These are phyloP conservation scores for Ailuropoda melanoleuca DNA, from an alignment of 2,113 vertebrate genomes.

Conservation along the genomic window DNA sequence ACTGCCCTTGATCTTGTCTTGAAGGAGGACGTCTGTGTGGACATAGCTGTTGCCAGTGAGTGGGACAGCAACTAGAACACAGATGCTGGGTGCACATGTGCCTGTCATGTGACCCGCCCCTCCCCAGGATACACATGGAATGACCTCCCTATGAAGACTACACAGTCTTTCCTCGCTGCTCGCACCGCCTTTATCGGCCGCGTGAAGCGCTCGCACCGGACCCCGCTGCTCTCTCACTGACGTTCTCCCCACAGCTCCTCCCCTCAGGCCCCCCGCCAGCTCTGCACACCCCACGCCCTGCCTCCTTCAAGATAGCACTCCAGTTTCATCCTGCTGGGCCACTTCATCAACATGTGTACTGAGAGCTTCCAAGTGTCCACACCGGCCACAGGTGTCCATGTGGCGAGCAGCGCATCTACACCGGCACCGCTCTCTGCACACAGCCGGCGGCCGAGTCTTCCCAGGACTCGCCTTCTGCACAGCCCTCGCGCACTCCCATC, in stretches of 20 bases:
- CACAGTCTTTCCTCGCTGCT: fast-evolving
- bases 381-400: too few relatives aligned
- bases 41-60: fast-evolving
- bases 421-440: background rate
- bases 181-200: fast-evolving
- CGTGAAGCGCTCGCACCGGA: fast-evolving
- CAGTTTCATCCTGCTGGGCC: fast-evolving
- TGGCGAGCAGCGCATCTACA: background rate
- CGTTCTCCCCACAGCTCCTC: fast-evolving
- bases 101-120: fast-evolving
- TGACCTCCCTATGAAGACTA: fast-evolving
- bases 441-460: too few relatives aligned
- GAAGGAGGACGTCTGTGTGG: background rate
- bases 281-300: fast-evolving
- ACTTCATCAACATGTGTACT: fast-evolving
- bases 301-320: background rate
- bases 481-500: background rate
- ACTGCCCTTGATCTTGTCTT: fast-evolving
- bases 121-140: fast-evolving
- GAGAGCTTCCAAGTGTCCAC: fast-evolving
- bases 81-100: fast-evolving
- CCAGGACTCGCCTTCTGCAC: background rate
- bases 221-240: fast-evolving
- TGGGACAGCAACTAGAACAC: fast-evolving
- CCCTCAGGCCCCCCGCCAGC: fast-evolving